Evolutionary conservation across 2,797 vertebrate genomes (phyloP).

Genomic region (Liparis tanakae): DNA sequence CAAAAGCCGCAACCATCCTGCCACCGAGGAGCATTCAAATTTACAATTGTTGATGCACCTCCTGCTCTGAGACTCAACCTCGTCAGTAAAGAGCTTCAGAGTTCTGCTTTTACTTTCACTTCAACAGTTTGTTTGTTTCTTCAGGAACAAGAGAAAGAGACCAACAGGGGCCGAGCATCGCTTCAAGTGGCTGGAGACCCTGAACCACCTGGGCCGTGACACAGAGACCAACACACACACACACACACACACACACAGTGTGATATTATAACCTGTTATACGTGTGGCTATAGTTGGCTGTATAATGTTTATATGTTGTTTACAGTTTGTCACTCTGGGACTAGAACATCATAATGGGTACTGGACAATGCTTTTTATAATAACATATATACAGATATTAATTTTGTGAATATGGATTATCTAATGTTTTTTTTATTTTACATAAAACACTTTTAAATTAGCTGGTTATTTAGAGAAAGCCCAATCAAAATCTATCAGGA

Average conservation of each 20-base stretch:
- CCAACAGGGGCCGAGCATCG: not conserved
- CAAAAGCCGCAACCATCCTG: not conserved
- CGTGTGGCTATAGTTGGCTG: not conserved
- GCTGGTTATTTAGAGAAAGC: not conserved
- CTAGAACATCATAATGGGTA: not conserved
- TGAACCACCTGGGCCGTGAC: slow-evolving; percentile 2
- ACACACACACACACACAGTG: too few relatives aligned
- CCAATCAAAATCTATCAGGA: not conserved
- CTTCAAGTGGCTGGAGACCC: slow-evolving; percentile 7
- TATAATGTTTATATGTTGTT: not conserved
- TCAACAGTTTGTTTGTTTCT: not conserved
- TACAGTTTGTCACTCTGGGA: not conserved
- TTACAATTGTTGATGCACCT: too few relatives aligned
- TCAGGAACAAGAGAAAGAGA: not conserved
- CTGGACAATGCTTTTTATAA: not conserved
- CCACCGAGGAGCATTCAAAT: not conserved
- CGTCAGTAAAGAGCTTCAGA: not conserved
- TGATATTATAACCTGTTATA: not conserved
- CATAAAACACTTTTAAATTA: not conserved
- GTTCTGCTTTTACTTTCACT: too few relatives aligned
- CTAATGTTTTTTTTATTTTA: not conserved
- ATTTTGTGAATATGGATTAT: not conserved
- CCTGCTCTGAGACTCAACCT: not conserved
- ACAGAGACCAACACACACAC: not conserved
- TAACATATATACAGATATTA: not conserved